These are phyloP conservation scores for Acrocephalus kingi DNA, from an alignment of 2,113 vertebrate species.

Conservation along the genomic window DNA sequence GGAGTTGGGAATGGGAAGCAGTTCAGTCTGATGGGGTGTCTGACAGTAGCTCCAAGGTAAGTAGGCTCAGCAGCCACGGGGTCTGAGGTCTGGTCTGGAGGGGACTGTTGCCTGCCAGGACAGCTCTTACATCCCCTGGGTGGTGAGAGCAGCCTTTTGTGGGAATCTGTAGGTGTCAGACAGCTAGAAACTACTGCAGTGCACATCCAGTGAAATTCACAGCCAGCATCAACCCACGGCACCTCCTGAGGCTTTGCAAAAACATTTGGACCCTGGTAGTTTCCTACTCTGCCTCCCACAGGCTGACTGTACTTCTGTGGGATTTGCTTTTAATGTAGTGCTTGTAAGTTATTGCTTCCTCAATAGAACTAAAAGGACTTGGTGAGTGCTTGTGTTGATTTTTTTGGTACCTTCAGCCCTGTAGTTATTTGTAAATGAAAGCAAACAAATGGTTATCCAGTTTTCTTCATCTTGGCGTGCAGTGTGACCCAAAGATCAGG, in stretches of 20 bases:
- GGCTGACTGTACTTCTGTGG: neutral
- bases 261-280: neutral
- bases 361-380: neutral
- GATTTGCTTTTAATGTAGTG: neutral
- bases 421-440: neutral
- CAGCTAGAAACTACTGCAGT: neutral
- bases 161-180: neutral
- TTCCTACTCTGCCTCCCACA: neutral
- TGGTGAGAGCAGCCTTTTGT: neutral
- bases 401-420: neutral
- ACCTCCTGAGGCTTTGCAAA: neutral
- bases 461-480: neutral
- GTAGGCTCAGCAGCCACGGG: neutral
- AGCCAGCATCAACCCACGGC: neutral
- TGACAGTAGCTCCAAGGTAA: neutral
- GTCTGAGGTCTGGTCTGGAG: rapidly evolving
- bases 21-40: neutral
- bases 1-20: neutral
- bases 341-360: neutral
- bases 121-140: neutral
- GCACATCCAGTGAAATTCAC: neutral
- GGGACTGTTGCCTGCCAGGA: neutral
- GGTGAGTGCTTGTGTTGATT: neutral
- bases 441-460: neutral
- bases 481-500: neutral